Conservation (phyloP, 1,140 invertebrate genomes). For the Temnothorax longispinosus region DNA sequence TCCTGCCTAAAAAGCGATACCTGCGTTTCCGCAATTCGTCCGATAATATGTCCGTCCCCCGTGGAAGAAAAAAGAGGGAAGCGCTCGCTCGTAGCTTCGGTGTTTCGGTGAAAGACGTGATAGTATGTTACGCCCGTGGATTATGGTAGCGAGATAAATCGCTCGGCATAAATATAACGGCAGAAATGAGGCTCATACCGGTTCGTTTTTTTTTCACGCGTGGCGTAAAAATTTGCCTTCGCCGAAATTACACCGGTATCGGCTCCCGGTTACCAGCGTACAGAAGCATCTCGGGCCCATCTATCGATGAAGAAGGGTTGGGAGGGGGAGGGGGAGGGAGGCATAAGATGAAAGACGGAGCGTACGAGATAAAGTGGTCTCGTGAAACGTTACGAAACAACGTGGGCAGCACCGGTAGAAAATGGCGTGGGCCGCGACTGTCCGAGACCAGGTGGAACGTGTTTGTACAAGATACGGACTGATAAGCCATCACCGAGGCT, state of each 20-base stretch:
- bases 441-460: slow-evolving; percentile 74
- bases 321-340: not conserved
- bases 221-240: slow-evolving; percentile 34
- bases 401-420: slow-evolving; percentile 71
- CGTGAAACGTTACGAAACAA: slow-evolving; percentile 73
- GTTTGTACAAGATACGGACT: slow-evolving; percentile 74
- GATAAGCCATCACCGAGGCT: slow-evolving; percentile 68
- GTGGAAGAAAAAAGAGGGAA: not conserved
- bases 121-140: not conserved
- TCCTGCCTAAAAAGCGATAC: not conserved
- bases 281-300: slow-evolving; percentile 23
- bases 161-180: slow-evolving; percentile 37
- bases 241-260: slow-evolving; percentile 47
- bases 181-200: not conserved
- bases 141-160: slow-evolving; percentile 34
- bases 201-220: not conserved
- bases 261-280: slow-evolving; percentile 39
- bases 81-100: too few species aligned
- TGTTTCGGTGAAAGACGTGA: not conserved
- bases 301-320: slow-evolving; percentile 22
- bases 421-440: slow-evolving; percentile 71
- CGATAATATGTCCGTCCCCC: not conserved
- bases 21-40: slow-evolving; percentile 1
- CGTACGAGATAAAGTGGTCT: slow-evolving; percentile 67
- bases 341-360: slow-evolving; percentile 48